phyloP scores from a whole-genome alignment of 2,797 vertebrate species.

The Anabacerthia variegaticeps region DNA sequence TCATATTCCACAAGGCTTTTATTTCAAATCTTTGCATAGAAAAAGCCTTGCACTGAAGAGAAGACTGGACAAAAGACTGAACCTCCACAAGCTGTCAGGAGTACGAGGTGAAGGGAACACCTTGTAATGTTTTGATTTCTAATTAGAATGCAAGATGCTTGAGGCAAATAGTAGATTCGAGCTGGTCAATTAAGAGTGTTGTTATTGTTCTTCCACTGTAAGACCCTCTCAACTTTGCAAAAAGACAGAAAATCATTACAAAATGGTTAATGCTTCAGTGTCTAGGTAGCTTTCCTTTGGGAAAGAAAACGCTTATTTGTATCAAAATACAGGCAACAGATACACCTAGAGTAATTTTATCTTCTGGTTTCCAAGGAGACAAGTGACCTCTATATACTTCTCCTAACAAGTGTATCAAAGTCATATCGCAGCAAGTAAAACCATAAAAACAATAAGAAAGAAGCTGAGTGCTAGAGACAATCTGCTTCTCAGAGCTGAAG shows the following conservation, averaged over 20 bases:
- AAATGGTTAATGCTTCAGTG: slow-evolving; percentile 5
- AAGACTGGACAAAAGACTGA: not conserved
- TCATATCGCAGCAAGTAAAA: slow-evolving; percentile 15
- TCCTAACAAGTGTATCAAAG: slow-evolving; percentile 46
- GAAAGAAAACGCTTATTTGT: slow-evolving; percentile 47
- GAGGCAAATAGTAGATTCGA: not conserved
- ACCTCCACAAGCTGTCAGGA: not conserved
- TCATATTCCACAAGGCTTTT: not conserved
- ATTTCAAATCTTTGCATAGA: not conserved
- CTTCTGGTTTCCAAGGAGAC: slow-evolving; percentile 87
- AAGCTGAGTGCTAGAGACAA: not conserved
- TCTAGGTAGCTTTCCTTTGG: not conserved
- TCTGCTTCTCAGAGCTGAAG: not conserved
- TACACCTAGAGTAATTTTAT: slow-evolving; percentile 74
- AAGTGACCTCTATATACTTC: slow-evolving; percentile 33
- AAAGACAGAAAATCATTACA: slow-evolving; percentile 44
- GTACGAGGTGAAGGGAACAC: not conserved
- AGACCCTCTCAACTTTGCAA: not conserved
- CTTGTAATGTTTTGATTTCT: slow-evolving; percentile 17
- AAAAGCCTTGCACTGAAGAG: not conserved
- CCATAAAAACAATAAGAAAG: not conserved
- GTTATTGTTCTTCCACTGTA: not conserved
- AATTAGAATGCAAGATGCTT: slow-evolving; percentile 24
- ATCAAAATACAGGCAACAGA: slow-evolving; percentile 64
- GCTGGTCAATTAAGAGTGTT: slow-evolving; percentile 10